Conservation (phyloP, 1,140 invertebrate genomes). For the Mactra quadrangularis region DNA sequence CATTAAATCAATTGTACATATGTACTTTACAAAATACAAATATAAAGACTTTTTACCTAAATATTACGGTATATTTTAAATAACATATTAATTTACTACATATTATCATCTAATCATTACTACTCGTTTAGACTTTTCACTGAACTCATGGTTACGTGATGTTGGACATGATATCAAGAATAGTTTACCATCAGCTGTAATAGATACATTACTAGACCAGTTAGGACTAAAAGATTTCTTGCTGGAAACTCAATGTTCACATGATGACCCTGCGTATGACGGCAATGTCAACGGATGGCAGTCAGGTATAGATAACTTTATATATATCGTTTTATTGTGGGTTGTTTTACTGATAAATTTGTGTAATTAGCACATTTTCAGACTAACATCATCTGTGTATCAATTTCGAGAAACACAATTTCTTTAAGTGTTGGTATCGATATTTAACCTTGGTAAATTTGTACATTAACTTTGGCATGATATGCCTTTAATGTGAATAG, state of each 20-base stretch:
- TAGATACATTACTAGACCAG: not conserved
- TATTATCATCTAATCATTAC: not conserved
- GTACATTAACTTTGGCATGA: too few relatives aligned
- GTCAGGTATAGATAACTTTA: conserved; percentile 8
- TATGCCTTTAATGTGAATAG: too few relatives aligned
- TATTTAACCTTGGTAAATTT: too few relatives aligned
- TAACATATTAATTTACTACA: not conserved
- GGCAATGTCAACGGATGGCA: conserved; percentile 4
- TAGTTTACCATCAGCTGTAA: conserved; percentile 11
- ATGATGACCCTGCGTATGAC: not conserved
- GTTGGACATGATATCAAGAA: conserved; percentile 5
- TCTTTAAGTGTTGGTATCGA: too few relatives aligned
- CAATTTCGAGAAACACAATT: too few relatives aligned
- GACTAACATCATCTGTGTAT: too few relatives aligned
- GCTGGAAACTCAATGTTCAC: not conserved
- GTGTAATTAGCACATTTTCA: too few relatives aligned
- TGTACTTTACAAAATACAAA: too few relatives aligned
- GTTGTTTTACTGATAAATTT: too few relatives aligned
- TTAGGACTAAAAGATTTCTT: conserved; percentile 6
- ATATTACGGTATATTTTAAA: not conserved
- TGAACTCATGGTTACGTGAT: conserved; percentile 5
- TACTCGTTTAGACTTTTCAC: conserved; percentile 30
- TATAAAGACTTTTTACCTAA: not conserved
- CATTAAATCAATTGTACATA: too few relatives aligned
- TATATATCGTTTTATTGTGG: too few relatives aligned